A percentile compares a stretch with the other conserved stretches of the same genome.
These are phyloP conservation scores for Lymantria dispar DNA, from an alignment of 2,888 invertebrate genomes.

Conservation along the genomic window DNA sequence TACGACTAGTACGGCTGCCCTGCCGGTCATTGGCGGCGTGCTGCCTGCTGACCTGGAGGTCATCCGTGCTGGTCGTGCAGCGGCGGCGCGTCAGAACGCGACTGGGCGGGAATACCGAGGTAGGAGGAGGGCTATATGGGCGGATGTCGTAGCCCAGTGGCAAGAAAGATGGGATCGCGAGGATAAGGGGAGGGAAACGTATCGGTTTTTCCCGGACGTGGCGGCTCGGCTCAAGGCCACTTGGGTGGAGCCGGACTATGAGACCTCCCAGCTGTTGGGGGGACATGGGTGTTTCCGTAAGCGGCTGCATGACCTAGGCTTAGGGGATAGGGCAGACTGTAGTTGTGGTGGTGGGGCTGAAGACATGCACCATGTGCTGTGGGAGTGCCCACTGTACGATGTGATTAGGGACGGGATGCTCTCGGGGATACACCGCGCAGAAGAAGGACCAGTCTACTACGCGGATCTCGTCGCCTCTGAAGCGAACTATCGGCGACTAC, in stretches of 20 bases:
- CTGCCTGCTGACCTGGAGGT: slow-evolving; percentile 22
- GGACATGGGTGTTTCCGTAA: neutral
- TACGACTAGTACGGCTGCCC: slow-evolving; percentile 2
- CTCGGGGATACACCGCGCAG: neutral
- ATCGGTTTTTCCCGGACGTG: neutral
- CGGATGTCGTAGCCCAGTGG: neutral
- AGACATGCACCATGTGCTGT: neutral
- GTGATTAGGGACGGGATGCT: neutral
- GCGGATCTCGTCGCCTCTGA: neutral
- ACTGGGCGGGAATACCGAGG: neutral
- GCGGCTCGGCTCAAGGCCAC: neutral
- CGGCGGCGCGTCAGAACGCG: neutral
- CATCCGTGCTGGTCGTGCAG: slow-evolving; percentile 5
- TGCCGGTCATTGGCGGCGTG: slow-evolving; percentile 14
- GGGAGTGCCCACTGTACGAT: neutral
- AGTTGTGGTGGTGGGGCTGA: neutral
- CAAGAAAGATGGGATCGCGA: neutral
- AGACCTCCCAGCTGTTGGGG: neutral
- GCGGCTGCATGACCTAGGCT: neutral
- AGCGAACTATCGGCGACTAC: neutral
- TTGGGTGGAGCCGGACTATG: neutral
- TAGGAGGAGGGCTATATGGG: neutral
- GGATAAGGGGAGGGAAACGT: neutral
- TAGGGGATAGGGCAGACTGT: neutral
- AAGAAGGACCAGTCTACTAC: neutral